Evolutionary conservation across 2,888 invertebrate species (phyloP), one percentile per base, ranked within the genome.

Genomic region (Drosophila pseudotalamancana): DNA sequence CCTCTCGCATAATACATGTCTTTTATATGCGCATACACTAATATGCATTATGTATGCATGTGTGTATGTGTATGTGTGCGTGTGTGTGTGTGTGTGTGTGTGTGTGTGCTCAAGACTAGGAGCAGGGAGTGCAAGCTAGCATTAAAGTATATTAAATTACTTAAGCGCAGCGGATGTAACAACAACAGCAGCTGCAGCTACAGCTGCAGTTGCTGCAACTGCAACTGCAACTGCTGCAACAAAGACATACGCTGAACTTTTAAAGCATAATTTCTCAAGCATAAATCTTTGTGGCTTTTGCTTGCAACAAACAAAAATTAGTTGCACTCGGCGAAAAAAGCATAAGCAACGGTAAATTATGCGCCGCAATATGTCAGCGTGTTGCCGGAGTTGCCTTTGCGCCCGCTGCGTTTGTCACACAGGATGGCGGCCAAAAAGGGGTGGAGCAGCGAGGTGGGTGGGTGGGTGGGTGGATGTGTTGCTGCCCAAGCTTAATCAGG

Each of bases 131-230:
- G 75, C 55, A 62, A 48, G 71, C 62, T 50, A 43, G 69, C 72
- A 87, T 81, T 81, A 84, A 81, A 87, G 81, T 81, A 65, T 78
- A 81, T 87, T 81, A 81, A 81, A 81, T 81, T 87, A 87, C 87
- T 87, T 81, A 84, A 81, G 75, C 62, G 40, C 51, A 61, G 21
- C 46, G 35, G 32, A 55, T 40, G 45, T 31, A 49, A 37, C 31
- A 59, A 11, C 35, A 56, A 29, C 54, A 45, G 29, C 46, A 57
- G 45, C 39, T 40, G 16, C 43, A 56, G 62, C 69, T n/a, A n/a
- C n/a, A n/a, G n/a, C n/a, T n/a, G n/a, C n/a, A n/a, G n/a, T n/a
- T n/a, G n/a, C n/a, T 53, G 51, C 51, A 53, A 23, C 21, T 45
- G 19, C 27, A 57, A 55, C 14, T 37, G 27, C 53, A 59, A 27